Percentiles rank a stretch among this genome's conserved stretches.
phyloP scores from a whole-genome alignment of 2,797 vertebrate species.

The Enoplosus armatus region DNA sequence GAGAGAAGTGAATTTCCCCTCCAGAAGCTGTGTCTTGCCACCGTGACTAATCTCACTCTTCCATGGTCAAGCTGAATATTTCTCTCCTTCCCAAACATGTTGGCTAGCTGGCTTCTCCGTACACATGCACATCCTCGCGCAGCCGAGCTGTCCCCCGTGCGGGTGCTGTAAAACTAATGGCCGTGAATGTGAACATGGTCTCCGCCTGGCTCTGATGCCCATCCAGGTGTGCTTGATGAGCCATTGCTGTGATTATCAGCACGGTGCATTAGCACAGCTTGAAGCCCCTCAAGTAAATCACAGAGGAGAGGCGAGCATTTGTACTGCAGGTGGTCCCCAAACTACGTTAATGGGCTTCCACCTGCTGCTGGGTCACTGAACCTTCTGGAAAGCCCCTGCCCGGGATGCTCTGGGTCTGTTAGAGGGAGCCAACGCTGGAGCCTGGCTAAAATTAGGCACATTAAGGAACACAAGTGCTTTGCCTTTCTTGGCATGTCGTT shows the following conservation, averaged over 20 bases:
- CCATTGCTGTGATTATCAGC: constrained; percentile 84
- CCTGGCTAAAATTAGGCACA: constrained; percentile 65
- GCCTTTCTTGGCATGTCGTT: constrained; percentile 67
- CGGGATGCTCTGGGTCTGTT: constrained; percentile 52
- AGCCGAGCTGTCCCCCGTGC: constrained; percentile 58
- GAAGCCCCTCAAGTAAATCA: constrained; percentile 81
- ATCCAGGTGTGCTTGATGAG: constrained; percentile 85
- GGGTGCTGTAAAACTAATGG: constrained; percentile 80
- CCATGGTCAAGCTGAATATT: constrained; percentile 55
- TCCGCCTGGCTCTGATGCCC: constrained; percentile 71
- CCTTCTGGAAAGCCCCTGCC: constrained; percentile 67
- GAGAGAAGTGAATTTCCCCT: constrained; percentile 55
- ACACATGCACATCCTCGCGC: constrained; percentile 15
- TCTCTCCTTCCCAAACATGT: constrained; percentile 55
- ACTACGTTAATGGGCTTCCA: constrained; percentile 80
- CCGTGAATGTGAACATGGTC: constrained; percentile 81
- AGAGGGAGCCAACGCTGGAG: constrained; percentile 41
- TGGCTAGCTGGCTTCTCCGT: constrained; percentile 34
- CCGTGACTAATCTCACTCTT: constrained; percentile 70
- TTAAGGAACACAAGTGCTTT: constrained; percentile 58
- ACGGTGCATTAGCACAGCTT: constrained; percentile 79
- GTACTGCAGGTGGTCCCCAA: constrained; percentile 81
- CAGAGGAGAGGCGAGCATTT: constrained; percentile 72
- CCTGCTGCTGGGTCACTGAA: constrained; percentile 81
- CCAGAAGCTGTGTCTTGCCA: constrained; percentile 39